Evolutionary conservation across 2,888 invertebrate genomes (phyloP).

Genomic region (Chrysina gloriosa): DNA sequence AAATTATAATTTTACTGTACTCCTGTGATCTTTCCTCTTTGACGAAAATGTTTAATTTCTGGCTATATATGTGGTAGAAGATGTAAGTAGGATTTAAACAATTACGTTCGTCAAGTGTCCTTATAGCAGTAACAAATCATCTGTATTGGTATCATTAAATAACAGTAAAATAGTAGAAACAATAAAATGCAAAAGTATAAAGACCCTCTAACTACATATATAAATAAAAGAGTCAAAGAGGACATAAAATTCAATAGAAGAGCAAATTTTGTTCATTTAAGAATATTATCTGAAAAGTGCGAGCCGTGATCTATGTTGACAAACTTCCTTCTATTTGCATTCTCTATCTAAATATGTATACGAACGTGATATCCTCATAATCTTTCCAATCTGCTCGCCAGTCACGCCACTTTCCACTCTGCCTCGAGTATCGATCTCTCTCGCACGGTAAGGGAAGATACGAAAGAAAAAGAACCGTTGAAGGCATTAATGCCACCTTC

Average conservation of each 20-base stretch:
- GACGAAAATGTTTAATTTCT: too few relatives aligned
- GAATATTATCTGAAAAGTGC: not conserved
- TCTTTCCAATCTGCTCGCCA: slow-evolving; percentile 12
- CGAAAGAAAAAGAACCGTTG: slow-evolving; percentile 1
- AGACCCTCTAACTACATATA: not conserved
- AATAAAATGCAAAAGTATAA: not conserved
- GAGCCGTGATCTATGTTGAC: not conserved
- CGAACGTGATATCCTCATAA: not conserved
- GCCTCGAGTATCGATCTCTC: slow-evolving; percentile 2
- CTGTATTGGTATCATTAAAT: too few relatives aligned
- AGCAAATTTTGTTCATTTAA: not conserved
- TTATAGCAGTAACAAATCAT: too few relatives aligned
- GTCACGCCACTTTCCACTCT: not conserved
- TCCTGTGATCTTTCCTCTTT: too few relatives aligned
- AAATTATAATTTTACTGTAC: too few relatives aligned
- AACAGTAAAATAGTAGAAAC: too few relatives aligned
- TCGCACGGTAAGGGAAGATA: not conserved
- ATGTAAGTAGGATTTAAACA: too few relatives aligned
- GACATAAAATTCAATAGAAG: not conserved
- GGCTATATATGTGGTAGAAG: too few relatives aligned
- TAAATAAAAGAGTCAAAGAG: not conserved
- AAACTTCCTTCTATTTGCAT: slow-evolving; percentile 9
- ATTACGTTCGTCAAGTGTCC: too few relatives aligned
- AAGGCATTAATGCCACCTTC: not conserved
- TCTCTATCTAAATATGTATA: not conserved